These are phyloP conservation scores for Indicator maculatus DNA, from an alignment of 2,113 vertebrate species.

Conservation along the genomic window DNA sequence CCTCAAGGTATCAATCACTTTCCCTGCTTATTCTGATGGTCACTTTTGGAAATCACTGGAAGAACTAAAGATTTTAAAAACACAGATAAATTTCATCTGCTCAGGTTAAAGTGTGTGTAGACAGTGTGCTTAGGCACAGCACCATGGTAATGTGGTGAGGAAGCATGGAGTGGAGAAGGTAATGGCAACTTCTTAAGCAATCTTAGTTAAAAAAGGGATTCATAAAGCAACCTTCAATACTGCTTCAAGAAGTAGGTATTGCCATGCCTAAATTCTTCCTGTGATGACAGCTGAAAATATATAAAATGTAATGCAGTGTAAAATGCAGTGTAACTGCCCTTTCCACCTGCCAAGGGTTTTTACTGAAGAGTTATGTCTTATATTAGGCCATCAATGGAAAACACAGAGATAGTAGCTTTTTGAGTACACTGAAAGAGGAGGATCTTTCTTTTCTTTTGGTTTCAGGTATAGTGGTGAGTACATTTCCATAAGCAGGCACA, in stretches of 20 bases:
- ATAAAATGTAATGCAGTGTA: neutral
- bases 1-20: neutral
- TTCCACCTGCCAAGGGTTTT: neutral
- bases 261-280: neutral
- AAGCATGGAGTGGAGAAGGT: neutral
- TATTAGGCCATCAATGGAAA: neutral
- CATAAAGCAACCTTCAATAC: neutral
- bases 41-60: neutral
- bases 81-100: neutral
- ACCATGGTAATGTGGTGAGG: neutral
- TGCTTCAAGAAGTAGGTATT: neutral
- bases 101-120: neutral
- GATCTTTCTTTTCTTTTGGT: neutral
- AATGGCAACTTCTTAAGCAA: neutral
- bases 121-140: neutral
- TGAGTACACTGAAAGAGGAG: neutral
- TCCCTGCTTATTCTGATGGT: neutral
- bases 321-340: neutral
- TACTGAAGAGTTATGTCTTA: rapidly evolving
- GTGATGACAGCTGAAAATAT: neutral
- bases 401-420: neutral
- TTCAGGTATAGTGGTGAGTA: neutral
- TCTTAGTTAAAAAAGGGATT: neutral
- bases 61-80: neutral
- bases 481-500: neutral